phyloP scores from a whole-genome alignment of 2,888 invertebrate species.

The Aphodius granarius region DNA sequence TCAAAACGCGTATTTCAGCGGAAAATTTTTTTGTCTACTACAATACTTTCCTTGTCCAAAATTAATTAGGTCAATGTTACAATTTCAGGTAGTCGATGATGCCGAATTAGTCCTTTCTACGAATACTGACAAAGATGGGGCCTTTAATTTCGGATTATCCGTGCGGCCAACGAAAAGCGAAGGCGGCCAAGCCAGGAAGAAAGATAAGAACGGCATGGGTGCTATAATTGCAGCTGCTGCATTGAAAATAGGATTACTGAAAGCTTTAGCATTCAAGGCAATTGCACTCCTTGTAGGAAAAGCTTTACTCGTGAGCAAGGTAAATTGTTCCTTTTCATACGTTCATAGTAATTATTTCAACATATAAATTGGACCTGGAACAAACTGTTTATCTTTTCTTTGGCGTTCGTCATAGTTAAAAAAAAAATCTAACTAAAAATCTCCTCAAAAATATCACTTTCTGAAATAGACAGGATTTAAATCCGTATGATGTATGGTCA shows the following conservation, averaged over 20 bases:
- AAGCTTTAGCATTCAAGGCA: constrained; percentile 79
- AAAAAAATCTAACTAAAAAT: too few relatives aligned
- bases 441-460: too few relatives aligned
- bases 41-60: not conserved
- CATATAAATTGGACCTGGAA: not conserved
- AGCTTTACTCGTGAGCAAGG: constrained; percentile 79
- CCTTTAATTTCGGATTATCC: constrained; percentile 71
- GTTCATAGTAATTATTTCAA: constrained; percentile 18
- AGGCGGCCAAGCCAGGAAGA: constrained; percentile 50
- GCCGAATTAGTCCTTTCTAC: constrained; percentile 78
- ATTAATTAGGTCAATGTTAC: not conserved
- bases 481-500: too few relatives aligned
- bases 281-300: constrained; percentile 81
- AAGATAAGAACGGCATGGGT: constrained; percentile 68
- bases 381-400: too few relatives aligned
- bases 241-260: constrained; percentile 79
- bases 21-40: too few relatives aligned
- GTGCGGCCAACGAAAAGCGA: constrained; percentile 51
- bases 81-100: constrained; percentile 64
- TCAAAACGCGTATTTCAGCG: too few relatives aligned
- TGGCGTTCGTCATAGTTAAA: too few relatives aligned
- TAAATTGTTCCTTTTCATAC: too few relatives aligned
- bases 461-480: too few relatives aligned
- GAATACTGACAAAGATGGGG: constrained; percentile 66
- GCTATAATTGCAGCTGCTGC: constrained; percentile 74